Evolutionary conservation across 2,113 vertebrate species (phyloP).

Genomic region (Cettia cetti): DNA sequence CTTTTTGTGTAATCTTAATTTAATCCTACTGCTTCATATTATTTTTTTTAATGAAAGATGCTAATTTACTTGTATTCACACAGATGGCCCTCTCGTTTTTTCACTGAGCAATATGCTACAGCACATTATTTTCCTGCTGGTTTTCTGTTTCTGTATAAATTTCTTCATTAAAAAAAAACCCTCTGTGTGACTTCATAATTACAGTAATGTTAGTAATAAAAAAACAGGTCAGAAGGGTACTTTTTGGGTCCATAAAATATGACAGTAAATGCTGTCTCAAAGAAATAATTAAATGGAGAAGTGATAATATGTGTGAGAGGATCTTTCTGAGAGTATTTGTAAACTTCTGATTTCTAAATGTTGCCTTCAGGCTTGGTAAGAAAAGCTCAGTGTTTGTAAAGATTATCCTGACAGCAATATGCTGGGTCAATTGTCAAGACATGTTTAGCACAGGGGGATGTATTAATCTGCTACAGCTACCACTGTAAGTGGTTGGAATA

Average conservation of each 20-base stretch:
- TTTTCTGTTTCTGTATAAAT: neutral
- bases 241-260: neutral
- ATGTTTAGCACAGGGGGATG: conserved; percentile 69
- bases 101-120: neutral
- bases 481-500: conserved; percentile 72
- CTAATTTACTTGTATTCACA: neutral
- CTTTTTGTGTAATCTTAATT: neutral
- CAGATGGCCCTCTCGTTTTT: neutral
- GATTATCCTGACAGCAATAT: conserved; percentile 76
- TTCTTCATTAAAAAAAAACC: neutral
- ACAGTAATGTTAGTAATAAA: neutral
- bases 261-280: neutral
- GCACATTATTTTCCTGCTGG: neutral
- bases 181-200: neutral
- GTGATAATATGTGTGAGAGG: neutral
- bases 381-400: conserved; percentile 74
- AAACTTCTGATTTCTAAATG: conserved; percentile 70
- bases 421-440: conserved; percentile 77
- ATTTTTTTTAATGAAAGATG: neutral
- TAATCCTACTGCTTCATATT: neutral
- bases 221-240: neutral
- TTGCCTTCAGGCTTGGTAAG: conserved; percentile 71
- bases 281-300: conserved; percentile 6
- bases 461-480: conserved; percentile 75
- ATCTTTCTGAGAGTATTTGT: conserved; percentile 62